A percentile compares a stretch with the other conserved stretches of the same genome.
Conservation (phyloP, 2,797 vertebrate species). For the Anas bernieri region DNA sequence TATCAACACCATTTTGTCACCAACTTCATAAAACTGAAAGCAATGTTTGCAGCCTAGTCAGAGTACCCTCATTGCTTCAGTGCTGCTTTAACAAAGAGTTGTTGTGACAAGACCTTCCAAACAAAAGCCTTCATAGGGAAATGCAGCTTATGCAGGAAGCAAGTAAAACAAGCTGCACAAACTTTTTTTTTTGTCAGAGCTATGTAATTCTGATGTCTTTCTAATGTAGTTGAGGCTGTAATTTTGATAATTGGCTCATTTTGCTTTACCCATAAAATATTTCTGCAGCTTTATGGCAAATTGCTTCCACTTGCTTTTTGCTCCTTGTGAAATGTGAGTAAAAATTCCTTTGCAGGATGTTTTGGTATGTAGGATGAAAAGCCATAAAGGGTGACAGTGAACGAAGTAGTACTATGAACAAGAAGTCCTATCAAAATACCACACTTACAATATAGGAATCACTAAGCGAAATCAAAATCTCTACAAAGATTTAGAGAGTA, state of each 20-base stretch:
- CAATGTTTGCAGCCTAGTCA: background rate
- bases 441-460: background rate
- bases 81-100: background rate
- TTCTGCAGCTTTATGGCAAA: background rate
- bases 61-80: background rate
- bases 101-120: background rate
- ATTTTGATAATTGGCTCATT: background rate
- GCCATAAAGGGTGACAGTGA: background rate
- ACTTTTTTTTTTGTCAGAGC: background rate
- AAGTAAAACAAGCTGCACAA: background rate
- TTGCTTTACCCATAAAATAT: background rate
- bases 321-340: background rate
- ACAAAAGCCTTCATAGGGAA: background rate
- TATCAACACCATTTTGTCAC: constrained; percentile 2
- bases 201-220: background rate
- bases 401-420: background rate
- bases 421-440: background rate
- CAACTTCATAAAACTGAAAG: constrained; percentile 4
- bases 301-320: background rate
- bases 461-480: background rate
- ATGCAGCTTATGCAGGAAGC: background rate
- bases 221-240: background rate
- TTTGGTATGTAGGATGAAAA: background rate
- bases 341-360: background rate
- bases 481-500: background rate